Conservation (phyloP, 2,888 invertebrate genomes). For the Notodonta ziczac region DNA sequence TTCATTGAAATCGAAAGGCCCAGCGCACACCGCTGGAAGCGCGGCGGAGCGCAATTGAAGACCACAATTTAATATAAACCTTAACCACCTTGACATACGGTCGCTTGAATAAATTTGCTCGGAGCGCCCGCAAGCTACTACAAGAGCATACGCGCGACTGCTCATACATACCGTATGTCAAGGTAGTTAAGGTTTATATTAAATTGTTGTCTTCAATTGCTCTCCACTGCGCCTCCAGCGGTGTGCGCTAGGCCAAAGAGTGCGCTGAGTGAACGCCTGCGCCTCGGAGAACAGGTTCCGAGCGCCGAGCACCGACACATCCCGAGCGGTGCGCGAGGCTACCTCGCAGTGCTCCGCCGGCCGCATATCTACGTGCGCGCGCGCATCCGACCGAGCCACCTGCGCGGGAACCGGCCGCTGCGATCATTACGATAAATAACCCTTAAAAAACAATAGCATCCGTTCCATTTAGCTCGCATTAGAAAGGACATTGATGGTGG, state of each 20-base stretch:
- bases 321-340: constrained; percentile 64
- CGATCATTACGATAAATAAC: constrained; percentile 49
- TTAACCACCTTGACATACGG: too few species aligned
- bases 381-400: constrained; percentile 50
- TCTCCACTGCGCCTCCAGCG: too few species aligned
- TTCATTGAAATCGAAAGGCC: constrained; percentile 80
- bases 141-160: too few species aligned
- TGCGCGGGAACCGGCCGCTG: constrained; percentile 49
- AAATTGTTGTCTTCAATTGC: too few species aligned
- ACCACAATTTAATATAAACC: too few species aligned
- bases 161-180: too few species aligned
- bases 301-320: constrained; percentile 61
- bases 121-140: too few species aligned
- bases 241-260: constrained; percentile 5
- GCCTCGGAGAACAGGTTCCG: constrained; percentile 74
- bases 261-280: constrained; percentile 63
- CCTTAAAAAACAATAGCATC: constrained; percentile 42
- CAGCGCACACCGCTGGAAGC: too few species aligned
- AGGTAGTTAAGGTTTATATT: too few species aligned
- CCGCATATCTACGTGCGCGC: constrained; percentile 71
- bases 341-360: constrained; percentile 75
- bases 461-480: constrained; percentile 25
- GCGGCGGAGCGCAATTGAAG: too few species aligned
- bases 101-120: too few species aligned
- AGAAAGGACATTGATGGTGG: constrained; percentile 23